phyloP scores from a whole-genome alignment of 1,140 invertebrate genomes.

The Drosophila setifemur region DNA sequence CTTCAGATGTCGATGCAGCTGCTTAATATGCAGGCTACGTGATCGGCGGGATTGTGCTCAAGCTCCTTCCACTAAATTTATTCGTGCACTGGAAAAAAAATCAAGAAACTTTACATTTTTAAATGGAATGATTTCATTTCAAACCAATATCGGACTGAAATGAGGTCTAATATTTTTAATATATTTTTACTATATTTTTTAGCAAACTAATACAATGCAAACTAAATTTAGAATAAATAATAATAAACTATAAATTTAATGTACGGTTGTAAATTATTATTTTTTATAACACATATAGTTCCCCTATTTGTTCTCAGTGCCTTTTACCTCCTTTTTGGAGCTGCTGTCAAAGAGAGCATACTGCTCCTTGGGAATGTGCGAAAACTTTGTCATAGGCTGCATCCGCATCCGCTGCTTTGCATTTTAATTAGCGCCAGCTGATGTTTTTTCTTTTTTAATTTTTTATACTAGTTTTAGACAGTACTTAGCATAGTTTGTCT shows the following conservation, averaged over 20 bases:
- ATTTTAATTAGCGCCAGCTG: conserved; percentile 67
- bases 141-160: too few relatives aligned
- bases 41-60: conserved; percentile 12
- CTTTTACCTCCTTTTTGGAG: neutral
- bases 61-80: neutral
- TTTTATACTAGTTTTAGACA: neutral
- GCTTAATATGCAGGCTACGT: conserved; percentile 53
- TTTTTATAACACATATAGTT: neutral
- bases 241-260: too few relatives aligned
- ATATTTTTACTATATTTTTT: too few relatives aligned
- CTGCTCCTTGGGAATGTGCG: conserved; percentile 20
- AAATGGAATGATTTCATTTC: too few relatives aligned
- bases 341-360: neutral
- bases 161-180: too few relatives aligned
- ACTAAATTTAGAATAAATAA: too few relatives aligned
- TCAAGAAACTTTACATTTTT: too few relatives aligned
- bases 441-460: conserved; percentile 18
- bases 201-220: too few relatives aligned
- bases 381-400: conserved; percentile 47
- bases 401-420: conserved; percentile 44
- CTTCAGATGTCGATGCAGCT: conserved; percentile 30
- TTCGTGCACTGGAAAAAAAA: conserved; percentile 1
- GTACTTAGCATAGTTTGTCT: conserved; percentile 61
- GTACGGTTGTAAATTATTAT: neutral
- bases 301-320: neutral